Percentiles rank a stretch among this genome's conserved stretches.
phyloP scores from a whole-genome alignment of 2,888 invertebrate genomes.

The Dione vanillae region DNA sequence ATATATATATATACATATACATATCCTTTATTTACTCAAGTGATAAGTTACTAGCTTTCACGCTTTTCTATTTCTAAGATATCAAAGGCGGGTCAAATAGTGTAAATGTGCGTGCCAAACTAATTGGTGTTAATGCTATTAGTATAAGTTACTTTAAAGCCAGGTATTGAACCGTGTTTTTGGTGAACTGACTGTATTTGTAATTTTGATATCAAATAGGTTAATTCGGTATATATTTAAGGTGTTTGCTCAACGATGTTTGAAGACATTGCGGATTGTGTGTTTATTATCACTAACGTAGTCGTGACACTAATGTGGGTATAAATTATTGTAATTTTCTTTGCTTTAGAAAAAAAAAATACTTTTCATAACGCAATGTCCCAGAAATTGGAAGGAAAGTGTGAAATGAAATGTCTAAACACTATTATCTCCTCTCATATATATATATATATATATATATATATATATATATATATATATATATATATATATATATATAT shows the following conservation, averaged over 20 bases:
- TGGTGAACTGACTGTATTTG: background rate
- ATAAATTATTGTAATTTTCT: too few species aligned
- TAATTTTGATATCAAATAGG: background rate
- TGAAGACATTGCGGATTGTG: too few species aligned
- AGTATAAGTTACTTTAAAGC: conserved; percentile 11
- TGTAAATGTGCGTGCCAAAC: conserved; percentile 9
- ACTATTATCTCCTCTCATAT: too few species aligned
- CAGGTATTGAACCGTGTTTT: conserved; percentile 13
- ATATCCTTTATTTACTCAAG: conserved; percentile 7
- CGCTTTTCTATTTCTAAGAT: background rate
- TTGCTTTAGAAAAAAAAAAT: too few species aligned
- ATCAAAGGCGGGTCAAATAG: conserved; percentile 5
- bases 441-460: too few species aligned
- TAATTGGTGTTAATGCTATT: conserved; percentile 15
- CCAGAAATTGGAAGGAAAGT: too few species aligned
- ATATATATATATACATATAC: background rate
- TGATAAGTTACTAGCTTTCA: background rate
- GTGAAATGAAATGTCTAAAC: too few species aligned
- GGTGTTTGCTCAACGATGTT: background rate
- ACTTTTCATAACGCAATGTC: too few species aligned
- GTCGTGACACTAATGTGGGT: too few species aligned
- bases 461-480: too few species aligned
- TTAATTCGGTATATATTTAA: background rate
- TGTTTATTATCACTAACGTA: too few species aligned
- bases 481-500: too few species aligned